Percentiles rank a stretch among this genome's conserved stretches.
These are phyloP conservation scores for Endotricha flammealis DNA, from an alignment of 2,888 invertebrate species.

Conservation along the genomic window DNA sequence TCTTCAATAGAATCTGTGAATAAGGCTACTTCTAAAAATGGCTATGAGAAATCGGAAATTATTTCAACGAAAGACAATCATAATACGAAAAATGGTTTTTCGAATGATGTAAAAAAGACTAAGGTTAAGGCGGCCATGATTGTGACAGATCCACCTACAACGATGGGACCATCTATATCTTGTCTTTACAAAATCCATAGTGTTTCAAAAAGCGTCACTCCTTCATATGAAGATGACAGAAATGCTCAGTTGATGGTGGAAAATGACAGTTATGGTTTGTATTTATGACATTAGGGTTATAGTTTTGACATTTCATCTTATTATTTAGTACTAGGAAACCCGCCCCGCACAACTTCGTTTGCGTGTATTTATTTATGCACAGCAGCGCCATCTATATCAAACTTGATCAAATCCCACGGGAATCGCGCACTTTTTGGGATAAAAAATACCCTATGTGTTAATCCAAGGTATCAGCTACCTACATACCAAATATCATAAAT, in stretches of 20 bases:
- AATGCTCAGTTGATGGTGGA: constrained; percentile 56
- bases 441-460: too few species aligned
- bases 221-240: constrained; percentile 53
- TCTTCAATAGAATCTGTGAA: constrained; percentile 31
- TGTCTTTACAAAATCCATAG: constrained; percentile 63
- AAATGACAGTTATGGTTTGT: constrained; percentile 56
- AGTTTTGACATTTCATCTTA: too few species aligned
- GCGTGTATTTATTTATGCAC: too few species aligned
- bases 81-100: constrained; percentile 35
- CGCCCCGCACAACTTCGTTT: too few species aligned
- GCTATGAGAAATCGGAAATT: constrained; percentile 38
- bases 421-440: too few species aligned
- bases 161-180: constrained; percentile 44
- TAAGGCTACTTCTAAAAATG: constrained; percentile 32
- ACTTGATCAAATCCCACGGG: too few species aligned
- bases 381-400: too few species aligned
- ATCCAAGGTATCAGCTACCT: too few species aligned
- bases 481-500: too few species aligned
- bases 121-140: constrained; percentile 44
- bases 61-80: constrained; percentile 38
- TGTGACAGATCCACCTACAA: constrained; percentile 40
- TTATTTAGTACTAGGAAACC: too few species aligned
- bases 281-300: too few species aligned
- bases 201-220: constrained; percentile 57
- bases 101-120: constrained; percentile 38